phyloP scores from a whole-genome alignment of 2,888 invertebrate genomes.

The Zelleria hepariella region DNA sequence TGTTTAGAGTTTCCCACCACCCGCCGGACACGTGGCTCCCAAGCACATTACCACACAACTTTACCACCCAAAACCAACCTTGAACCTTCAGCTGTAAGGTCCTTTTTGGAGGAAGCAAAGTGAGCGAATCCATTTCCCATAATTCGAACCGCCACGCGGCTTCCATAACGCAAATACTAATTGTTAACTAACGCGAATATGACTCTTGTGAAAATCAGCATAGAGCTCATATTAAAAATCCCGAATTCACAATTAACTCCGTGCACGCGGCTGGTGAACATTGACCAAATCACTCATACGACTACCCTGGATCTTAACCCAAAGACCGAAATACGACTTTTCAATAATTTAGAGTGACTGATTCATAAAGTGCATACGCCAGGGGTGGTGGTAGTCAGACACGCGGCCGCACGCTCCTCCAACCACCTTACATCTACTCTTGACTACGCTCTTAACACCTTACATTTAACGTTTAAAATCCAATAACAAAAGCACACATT shows the following conservation, averaged over 20 bases:
- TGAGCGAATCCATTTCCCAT: neutral
- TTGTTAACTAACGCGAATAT: neutral
- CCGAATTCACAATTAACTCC: neutral
- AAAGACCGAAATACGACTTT: neutral
- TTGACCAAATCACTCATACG: neutral
- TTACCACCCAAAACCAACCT: neutral
- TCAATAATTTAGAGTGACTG: neutral
- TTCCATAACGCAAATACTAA: neutral
- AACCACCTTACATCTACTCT: neutral
- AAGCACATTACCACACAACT: conserved; percentile 17
- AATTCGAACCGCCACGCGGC: conserved; percentile 6
- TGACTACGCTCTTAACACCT: neutral
- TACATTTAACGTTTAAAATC: neutral
- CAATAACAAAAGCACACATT: neutral
- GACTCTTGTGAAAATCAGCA: neutral
- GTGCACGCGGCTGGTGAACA: neutral
- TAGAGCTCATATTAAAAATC: conserved; percentile 17
- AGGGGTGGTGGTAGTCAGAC: conserved; percentile 26
- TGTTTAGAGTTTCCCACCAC: conserved; percentile 51
- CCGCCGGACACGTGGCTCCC: conserved; percentile 58
- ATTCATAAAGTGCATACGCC: conserved; percentile 22
- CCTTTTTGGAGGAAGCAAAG: neutral
- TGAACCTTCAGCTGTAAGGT: neutral
- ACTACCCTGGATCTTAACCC: neutral
- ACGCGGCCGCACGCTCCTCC: conserved; percentile 52